Percentiles rank a stretch among this genome's conserved stretches.
phyloP scores from a whole-genome alignment of 2,113 vertebrate genomes.

The Anolis sagrei region DNA sequence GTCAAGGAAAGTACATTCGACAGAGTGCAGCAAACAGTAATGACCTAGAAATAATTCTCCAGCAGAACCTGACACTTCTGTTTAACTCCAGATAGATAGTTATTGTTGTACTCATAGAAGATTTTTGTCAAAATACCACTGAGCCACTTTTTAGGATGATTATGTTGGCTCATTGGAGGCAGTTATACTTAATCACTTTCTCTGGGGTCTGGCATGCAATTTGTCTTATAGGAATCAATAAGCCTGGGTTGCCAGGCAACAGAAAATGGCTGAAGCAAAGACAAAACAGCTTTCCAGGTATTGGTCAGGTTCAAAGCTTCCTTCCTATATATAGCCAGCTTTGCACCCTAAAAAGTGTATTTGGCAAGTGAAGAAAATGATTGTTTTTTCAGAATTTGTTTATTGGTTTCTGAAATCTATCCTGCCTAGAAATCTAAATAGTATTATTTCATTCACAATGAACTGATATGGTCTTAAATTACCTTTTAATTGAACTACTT shows the following conservation, averaged over 20 bases:
- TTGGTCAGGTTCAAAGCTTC: not conserved
- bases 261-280: not conserved
- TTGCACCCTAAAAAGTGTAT: not conserved
- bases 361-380: not conserved
- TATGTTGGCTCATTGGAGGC: not conserved
- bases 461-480: not conserved
- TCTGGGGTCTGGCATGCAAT: not conserved
- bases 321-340: not conserved
- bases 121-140: constrained; percentile 3
- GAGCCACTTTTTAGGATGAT: constrained; percentile 11
- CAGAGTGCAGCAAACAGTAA: not conserved
- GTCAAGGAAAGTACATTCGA: constrained; percentile 3
- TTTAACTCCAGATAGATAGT: constrained; percentile 7
- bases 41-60: constrained; percentile 5
- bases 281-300: constrained; percentile 13
- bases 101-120: not conserved
- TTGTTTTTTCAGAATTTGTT: not conserved
- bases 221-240: constrained; percentile 15
- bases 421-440: not conserved
- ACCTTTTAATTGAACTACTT: not conserved
- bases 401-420: not conserved
- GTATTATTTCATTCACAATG: not conserved
- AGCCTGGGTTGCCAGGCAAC: constrained; percentile 21
- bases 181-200: constrained; percentile 12
- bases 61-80: constrained; percentile 9